These are phyloP conservation scores for Hybos culiciformis DNA, from an alignment of 2,888 invertebrate genomes.

Conservation along the genomic window DNA sequence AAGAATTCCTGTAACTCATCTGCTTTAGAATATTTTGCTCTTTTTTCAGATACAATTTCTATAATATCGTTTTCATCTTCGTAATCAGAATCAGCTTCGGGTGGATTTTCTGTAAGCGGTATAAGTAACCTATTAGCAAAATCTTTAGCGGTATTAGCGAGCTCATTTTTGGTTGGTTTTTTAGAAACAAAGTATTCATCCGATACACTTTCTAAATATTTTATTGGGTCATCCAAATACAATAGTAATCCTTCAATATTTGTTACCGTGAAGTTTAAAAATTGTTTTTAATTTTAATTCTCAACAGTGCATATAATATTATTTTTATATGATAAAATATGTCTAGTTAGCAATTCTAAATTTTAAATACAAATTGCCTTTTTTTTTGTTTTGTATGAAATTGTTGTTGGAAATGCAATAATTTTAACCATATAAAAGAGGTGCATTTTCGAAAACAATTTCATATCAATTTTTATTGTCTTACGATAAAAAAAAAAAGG, in stretches of 20 bases:
- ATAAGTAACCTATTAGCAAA: neutral
- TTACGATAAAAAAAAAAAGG: too few species aligned
- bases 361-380: too few species aligned
- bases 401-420: too few species aligned
- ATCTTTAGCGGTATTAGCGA: neutral
- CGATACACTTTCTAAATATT: neutral
- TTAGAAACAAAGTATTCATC: neutral
- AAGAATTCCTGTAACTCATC: neutral
- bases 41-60: constrained; percentile 1
- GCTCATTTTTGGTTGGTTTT: neutral
- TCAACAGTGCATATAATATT: too few species aligned
- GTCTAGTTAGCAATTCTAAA: too few species aligned
- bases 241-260: neutral
- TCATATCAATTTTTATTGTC: too few species aligned
- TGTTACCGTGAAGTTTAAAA: too few species aligned
- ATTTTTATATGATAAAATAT: too few species aligned
- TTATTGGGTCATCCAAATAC: neutral
- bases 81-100: constrained; percentile 4
- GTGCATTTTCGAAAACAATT: too few species aligned
- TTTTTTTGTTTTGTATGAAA: too few species aligned
- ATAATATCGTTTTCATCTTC: neutral
- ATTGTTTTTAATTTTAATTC: too few species aligned
- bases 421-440: too few species aligned
- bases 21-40: neutral
- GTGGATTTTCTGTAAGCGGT: constrained; percentile 3